Conservation (phyloP, 2,888 invertebrate species). For the Xylota sylvarum region DNA sequence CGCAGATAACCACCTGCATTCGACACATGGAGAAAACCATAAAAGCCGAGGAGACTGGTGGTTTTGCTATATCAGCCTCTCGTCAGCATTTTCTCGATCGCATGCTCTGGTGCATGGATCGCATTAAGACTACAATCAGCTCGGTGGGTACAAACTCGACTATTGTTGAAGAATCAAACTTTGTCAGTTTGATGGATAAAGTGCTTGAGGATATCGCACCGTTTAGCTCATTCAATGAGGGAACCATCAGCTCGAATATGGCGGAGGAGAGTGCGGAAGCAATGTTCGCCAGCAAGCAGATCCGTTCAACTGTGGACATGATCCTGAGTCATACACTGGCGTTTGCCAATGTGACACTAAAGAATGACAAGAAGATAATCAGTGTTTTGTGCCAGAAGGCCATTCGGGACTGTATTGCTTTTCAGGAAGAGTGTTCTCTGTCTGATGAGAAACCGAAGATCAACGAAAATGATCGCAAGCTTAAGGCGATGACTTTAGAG, state of each 20-base stretch:
- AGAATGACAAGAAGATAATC: conserved; percentile 82
- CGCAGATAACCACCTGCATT: conserved; percentile 82
- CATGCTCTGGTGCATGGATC: conserved; percentile 82
- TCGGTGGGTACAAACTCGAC: conserved; percentile 27
- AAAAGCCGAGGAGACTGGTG: conserved; percentile 79
- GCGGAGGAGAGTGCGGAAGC: conserved; percentile 77
- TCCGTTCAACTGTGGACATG: conserved; percentile 81
- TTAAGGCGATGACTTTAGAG: conserved; percentile 82
- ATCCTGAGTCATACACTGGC: conserved; percentile 82
- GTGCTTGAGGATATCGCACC: conserved; percentile 80
- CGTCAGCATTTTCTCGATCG: conserved; percentile 83
- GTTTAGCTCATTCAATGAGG: conserved; percentile 79
- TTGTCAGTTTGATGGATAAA: conserved; percentile 81
- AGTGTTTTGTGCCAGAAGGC: conserved; percentile 83
- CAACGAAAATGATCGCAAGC: conserved; percentile 80
- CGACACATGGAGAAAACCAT: conserved; percentile 81
- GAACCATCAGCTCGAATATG: conserved; percentile 49
- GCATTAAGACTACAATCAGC: conserved; percentile 78
- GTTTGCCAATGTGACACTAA: conserved; percentile 83
- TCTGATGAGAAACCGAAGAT: conserved; percentile 51
- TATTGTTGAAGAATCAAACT: conserved; percentile 79
- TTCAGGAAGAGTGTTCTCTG: conserved; percentile 81
- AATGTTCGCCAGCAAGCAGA: conserved; percentile 79
- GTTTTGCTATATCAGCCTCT: conserved; percentile 79
- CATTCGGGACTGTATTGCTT: conserved; percentile 81